Evolutionary conservation across 2,797 vertebrate species (phyloP).

Genomic region (Dromococcyx pavoninus): DNA sequence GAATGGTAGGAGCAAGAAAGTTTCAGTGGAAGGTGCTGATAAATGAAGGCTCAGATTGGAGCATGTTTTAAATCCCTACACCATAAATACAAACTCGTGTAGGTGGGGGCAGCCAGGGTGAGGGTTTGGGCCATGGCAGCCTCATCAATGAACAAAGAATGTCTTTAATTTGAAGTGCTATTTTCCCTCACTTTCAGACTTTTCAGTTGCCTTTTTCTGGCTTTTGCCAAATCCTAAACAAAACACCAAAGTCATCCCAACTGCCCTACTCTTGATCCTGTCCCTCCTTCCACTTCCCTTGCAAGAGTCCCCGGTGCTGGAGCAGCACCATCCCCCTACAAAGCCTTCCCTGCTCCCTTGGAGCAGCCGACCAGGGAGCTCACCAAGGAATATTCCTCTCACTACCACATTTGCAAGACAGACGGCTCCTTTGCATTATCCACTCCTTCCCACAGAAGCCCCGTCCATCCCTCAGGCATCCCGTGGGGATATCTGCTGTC

Average conservation of each 20-base stretch:
- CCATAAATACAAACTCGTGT: background rate
- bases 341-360: background rate
- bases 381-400: background rate
- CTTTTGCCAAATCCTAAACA: background rate
- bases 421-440: background rate
- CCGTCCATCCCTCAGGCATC: background rate
- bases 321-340: background rate
- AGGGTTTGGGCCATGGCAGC: background rate
- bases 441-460: background rate
- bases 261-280: background rate
- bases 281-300: background rate
- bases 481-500: background rate
- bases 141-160: background rate
- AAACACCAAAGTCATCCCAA: background rate
- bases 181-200: background rate
- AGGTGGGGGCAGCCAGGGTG: background rate
- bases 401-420: conserved; percentile 8
- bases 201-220: background rate
- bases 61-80: background rate
- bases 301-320: background rate
- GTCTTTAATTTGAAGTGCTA: background rate
- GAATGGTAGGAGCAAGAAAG: background rate
- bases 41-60: background rate
- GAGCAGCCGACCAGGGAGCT: background rate
- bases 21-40: background rate